Evolutionary conservation across 35 echinoderm and acorn worm genomes (phyloP).

Genomic region (Acanthaster planci): DNA sequence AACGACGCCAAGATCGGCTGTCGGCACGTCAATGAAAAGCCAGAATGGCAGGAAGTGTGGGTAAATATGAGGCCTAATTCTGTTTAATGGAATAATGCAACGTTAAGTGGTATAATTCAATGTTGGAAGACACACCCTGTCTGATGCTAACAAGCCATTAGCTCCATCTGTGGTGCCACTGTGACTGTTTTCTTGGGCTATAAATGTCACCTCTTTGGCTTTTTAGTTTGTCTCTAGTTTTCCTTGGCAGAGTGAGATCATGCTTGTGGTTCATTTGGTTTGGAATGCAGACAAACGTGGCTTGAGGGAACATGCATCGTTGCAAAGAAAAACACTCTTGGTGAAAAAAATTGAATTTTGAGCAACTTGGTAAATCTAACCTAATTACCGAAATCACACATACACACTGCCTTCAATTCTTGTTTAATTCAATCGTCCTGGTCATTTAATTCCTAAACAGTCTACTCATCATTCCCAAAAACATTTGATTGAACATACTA

Average conservation of each 20-base stretch:
- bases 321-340: neutral
- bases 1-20: neutral
- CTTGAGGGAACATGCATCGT: neutral
- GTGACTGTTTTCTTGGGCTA: neutral
- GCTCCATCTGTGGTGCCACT: too few species aligned
- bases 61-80: neutral
- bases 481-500: too few species aligned
- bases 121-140: neutral
- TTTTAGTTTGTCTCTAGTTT: constrained; percentile 10
- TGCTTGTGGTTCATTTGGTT: neutral
- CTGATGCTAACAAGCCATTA: neutral
- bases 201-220: neutral
- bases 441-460: too few species aligned
- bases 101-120: too few species aligned
- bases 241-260: neutral
- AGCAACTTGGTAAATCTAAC: too few species aligned
- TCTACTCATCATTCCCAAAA: too few species aligned
- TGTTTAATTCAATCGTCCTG: too few species aligned
- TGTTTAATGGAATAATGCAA: neutral
- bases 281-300: neutral
- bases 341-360: too few species aligned
- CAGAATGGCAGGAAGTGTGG: neutral
- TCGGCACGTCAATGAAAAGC: constrained; percentile 3
- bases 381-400: too few species aligned
- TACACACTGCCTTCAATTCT: too few species aligned